Percentiles rank a stretch among this genome's conserved stretches.
phyloP scores from a whole-genome alignment of 2,888 invertebrate species.

The Bembecia ichneumoniformis region DNA sequence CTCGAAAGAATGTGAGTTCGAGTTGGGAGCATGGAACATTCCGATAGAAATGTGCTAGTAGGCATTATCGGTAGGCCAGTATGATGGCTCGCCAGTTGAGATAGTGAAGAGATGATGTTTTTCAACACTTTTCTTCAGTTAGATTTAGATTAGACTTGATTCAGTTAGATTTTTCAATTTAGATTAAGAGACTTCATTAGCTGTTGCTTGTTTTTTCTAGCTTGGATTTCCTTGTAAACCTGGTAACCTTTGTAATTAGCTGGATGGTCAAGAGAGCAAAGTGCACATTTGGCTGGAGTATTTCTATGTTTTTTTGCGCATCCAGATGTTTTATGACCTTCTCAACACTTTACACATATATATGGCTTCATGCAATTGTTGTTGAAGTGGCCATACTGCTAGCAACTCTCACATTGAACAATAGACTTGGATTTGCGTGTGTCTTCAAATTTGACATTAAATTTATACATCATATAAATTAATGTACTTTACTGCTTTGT shows the following conservation, averaged over 20 bases:
- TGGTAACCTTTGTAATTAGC: too few species aligned
- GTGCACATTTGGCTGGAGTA: conserved; percentile 12
- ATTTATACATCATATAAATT: too few species aligned
- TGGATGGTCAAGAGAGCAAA: conserved; percentile 11
- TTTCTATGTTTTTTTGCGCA: conserved; percentile 11
- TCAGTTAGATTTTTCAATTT: too few species aligned
- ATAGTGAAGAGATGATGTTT: conserved; percentile 5
- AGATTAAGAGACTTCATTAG: background rate
- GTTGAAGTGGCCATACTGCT: conserved; percentile 16
- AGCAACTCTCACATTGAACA: conserved; percentile 14
- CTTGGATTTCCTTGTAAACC: conserved; percentile 2
- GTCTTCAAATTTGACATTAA: conserved; percentile 11
- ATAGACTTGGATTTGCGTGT: conserved; percentile 7
- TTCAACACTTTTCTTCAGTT: conserved; percentile 10
- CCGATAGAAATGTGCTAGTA: too few species aligned
- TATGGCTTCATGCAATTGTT: conserved; percentile 16
- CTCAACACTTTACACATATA: conserved; percentile 14
- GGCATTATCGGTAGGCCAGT: too few species aligned
- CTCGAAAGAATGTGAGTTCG: too few species aligned
- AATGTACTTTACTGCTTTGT: background rate
- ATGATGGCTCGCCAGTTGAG: conserved; percentile 11
- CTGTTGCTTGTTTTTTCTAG: background rate
- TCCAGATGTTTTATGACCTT: conserved; percentile 14
- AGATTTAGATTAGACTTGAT: too few species aligned
- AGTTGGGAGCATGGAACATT: too few species aligned